phyloP scores from a whole-genome alignment of 2,797 vertebrate species.

The Cuniculus paca region DNA sequence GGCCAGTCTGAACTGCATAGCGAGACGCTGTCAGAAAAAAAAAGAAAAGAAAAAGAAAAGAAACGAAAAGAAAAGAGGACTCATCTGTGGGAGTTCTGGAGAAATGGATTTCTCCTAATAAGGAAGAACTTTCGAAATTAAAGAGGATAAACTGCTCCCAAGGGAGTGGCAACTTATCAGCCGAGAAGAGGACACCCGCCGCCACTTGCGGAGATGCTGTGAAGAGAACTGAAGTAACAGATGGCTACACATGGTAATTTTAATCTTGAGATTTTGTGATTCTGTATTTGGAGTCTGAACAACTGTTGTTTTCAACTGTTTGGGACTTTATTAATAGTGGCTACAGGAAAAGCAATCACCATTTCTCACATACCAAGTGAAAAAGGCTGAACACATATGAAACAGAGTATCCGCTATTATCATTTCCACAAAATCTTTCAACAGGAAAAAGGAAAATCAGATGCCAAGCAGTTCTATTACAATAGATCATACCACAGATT shows the following conservation, averaged over 20 bases:
- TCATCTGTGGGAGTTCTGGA: neutral
- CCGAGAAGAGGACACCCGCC: slow-evolving; percentile 12
- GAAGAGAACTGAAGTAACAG: slow-evolving; percentile 60
- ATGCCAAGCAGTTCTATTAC: neutral
- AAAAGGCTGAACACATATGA: slow-evolving; percentile 30
- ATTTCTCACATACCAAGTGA: slow-evolving; percentile 65
- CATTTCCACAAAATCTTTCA: slow-evolving; percentile 43
- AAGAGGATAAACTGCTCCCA: neutral
- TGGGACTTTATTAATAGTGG: slow-evolving; percentile 76
- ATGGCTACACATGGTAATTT: slow-evolving; percentile 30
- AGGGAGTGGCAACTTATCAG: neutral
- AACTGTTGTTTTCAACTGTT: slow-evolving; percentile 76
- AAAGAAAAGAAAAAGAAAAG: no score
- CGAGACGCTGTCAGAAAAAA: no score
- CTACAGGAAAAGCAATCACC: slow-evolving; percentile 58
- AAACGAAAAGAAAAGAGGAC: slow-evolving; percentile 32
- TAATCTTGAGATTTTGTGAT: slow-evolving; percentile 76
- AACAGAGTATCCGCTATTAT: neutral
- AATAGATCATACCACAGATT: neutral
- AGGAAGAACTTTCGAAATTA: neutral
- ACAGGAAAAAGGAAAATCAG: slow-evolving; percentile 52
- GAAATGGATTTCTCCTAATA: slow-evolving; percentile 4
- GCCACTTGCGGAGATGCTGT: neutral
- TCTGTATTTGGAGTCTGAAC: slow-evolving; percentile 78
- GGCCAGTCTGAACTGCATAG: no score